Evolutionary conservation across 2,888 invertebrate species (phyloP), one percentile per base, ranked within the genome.

Genomic region (Troides oblongomaculatus): DNA sequence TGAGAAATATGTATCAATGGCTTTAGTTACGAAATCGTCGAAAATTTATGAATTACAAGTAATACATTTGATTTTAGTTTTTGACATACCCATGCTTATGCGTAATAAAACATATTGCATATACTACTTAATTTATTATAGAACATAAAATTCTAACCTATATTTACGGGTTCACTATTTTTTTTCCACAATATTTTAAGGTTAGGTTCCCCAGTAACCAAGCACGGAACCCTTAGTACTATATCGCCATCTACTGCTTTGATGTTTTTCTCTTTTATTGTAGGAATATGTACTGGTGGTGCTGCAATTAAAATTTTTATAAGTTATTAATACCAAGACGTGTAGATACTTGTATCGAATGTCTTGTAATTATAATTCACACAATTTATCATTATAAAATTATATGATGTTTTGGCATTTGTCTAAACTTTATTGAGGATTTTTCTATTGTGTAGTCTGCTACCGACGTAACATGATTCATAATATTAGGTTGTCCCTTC

Each of bases 171-270:
- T 0, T 56, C 23, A 10, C 43, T 56, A 8, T 64, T 21, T 18
- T 61, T 39, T n/a, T 14, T 25, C 69, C 69, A 69, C 10, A 8
- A 36, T 64, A 69, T 61, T 12, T 39, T 39, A 39, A 64, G 64
- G 17, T 61, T 64, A 39, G 69, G 64, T 4, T 60, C n/a, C 21
- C 61, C 69, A n/a, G 69, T 61, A 39, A 25, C 25, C 1, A 10
- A n/a, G 39, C 69, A 69, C 14, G 64, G 64, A 57, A 69, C 43
- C 21, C 39, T 60, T 61, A 64, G 1, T 1, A 12, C 23, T 6
- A 17, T 1, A 25, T 69, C 69, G 6, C 61, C 69, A 14, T 50
- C 56, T 36, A 69, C 56, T 2, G 64, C 64, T 2, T 10, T 1
- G n/a, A 64, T 30, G 2, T n/a, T 64, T 61, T 61, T 60, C 23